Evolutionary conservation across 2,113 vertebrate genomes (phyloP).

Genomic region (Vidua macroura): DNA sequence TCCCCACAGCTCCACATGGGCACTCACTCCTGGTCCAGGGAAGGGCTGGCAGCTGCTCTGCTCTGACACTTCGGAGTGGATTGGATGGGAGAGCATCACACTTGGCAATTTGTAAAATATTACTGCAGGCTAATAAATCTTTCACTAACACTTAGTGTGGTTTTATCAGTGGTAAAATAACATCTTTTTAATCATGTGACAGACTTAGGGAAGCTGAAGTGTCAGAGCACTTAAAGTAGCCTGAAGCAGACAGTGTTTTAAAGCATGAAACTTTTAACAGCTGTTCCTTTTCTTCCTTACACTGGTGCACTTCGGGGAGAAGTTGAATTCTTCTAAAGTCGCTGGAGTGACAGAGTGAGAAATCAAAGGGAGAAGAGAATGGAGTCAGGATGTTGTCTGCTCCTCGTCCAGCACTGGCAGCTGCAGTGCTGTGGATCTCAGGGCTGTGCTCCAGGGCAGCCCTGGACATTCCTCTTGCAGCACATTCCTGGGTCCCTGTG

Average conservation of each 20-base stretch:
- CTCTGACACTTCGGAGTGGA: neutral
- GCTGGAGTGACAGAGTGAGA: neutral
- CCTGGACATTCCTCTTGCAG: neutral
- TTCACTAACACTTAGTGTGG: neutral
- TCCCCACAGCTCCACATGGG: neutral
- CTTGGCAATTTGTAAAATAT: neutral
- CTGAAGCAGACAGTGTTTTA: neutral
- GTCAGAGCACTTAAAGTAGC: neutral
- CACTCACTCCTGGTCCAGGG: neutral
- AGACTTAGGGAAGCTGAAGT: neutral
- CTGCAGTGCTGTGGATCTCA: neutral
- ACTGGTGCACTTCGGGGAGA: neutral
- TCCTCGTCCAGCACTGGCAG: neutral
- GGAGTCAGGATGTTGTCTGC: neutral
- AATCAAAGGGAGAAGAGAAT: neutral
- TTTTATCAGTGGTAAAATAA: neutral
- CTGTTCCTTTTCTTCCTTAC: neutral
- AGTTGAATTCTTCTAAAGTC: neutral
- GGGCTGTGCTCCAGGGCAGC: neutral
- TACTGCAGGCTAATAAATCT: neutral
- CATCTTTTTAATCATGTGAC: neutral
- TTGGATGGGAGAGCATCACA: neutral
- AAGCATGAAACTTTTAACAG: constrained; percentile 19
- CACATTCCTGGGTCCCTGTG: neutral
- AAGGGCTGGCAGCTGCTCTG: neutral